Evolutionary conservation across 2,797 vertebrate species (phyloP).

Genomic region (Ctenochaetus hawaiiensis): DNA sequence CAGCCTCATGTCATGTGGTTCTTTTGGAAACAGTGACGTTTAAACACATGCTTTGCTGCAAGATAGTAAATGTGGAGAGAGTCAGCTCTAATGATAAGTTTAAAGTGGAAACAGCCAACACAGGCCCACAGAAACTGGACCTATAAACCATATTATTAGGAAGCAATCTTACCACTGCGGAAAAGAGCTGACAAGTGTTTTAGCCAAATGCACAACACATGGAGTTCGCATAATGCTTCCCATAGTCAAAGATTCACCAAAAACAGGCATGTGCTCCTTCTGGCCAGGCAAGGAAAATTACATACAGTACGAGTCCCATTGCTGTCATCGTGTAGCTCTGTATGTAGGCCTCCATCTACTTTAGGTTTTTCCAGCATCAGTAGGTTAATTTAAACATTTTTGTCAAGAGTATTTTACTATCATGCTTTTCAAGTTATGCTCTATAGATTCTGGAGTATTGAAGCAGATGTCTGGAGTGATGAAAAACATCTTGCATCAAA

Average conservation of each 20-base stretch:
- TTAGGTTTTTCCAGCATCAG: not conserved
- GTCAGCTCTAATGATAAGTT: conserved; percentile 79
- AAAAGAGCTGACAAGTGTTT: conserved; percentile 84
- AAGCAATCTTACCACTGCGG: conserved; percentile 69
- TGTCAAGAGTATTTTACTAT: not conserved
- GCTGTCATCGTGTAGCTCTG: not conserved
- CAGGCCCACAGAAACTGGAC: conserved; percentile 68
- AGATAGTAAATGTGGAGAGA: conserved; percentile 75
- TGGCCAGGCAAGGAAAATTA: not conserved
- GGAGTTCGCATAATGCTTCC: conserved; percentile 44
- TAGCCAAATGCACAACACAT: conserved; percentile 77
- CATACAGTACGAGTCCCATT: not conserved
- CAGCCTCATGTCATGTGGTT: conserved; percentile 61
- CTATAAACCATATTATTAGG: conserved; percentile 81
- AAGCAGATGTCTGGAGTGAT: not conserved
- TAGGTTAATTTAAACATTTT: not conserved
- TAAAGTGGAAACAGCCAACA: conserved; percentile 82
- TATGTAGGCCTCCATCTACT: not conserved
- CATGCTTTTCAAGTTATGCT: not conserved
- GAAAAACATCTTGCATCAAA: not conserved
- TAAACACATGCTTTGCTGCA: conserved; percentile 67
- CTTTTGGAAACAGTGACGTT: conserved; percentile 75
- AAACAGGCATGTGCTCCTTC: conserved; percentile 26
- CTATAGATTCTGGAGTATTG: not conserved
- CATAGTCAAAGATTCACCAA: conserved; percentile 22